Conservation (phyloP, 35 echinoderm and acorn worm genomes). For the Strongylocentrotus purpuratus region DNA sequence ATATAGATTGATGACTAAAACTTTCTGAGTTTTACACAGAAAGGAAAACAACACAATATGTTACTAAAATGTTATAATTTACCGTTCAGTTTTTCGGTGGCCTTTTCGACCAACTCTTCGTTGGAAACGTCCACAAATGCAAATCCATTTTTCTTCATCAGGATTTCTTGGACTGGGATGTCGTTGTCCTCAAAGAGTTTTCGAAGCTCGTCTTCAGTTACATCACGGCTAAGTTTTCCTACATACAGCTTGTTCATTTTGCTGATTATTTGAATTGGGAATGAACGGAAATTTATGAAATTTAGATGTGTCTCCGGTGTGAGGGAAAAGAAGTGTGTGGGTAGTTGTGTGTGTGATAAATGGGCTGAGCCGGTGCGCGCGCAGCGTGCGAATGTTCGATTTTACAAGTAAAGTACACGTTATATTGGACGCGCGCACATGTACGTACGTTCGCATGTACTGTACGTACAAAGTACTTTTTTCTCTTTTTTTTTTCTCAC, state of each 20-base stretch:
- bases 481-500: not conserved
- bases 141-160: slow-evolving; percentile 45
- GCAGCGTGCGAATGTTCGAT: not conserved
- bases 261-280: slow-evolving; percentile 39
- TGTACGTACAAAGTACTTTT: not conserved
- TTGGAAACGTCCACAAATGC: slow-evolving; percentile 51
- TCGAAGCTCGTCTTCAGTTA: slow-evolving; percentile 51
- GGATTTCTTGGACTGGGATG: slow-evolving; percentile 37
- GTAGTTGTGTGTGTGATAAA: not conserved
- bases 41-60: too few relatives aligned
- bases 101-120: slow-evolving; percentile 42
- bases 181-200: slow-evolving; percentile 45
- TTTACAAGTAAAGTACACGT: too few relatives aligned
- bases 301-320: slow-evolving; percentile 49
- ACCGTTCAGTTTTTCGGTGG: slow-evolving; percentile 44
- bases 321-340: slow-evolving; percentile 30
- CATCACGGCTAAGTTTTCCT: slow-evolving; percentile 44
- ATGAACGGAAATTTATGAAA: slow-evolving; percentile 34
- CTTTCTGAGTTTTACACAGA: too few relatives aligned
- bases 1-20: too few relatives aligned
- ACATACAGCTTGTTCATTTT: slow-evolving; percentile 52
- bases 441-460: too few relatives aligned
- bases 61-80: not conserved
- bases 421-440: not conserved
- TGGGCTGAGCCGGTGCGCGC: not conserved